Evolutionary conservation across 92 coral and sea anemone species (phyloP), one percentile per base, ranked within the genome.

Genomic region (Actinostola sp.): DNA sequence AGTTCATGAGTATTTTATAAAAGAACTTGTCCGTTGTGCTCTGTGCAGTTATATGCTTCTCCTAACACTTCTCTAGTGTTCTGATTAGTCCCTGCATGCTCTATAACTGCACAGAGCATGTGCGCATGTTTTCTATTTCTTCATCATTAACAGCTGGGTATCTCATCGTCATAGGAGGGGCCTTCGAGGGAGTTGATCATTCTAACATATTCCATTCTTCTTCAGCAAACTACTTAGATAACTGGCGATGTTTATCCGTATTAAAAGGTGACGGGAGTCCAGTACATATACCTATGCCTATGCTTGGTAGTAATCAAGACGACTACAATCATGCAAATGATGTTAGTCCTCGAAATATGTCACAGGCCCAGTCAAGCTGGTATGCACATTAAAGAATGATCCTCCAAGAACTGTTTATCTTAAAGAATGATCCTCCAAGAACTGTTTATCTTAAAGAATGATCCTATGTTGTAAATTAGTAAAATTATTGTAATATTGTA

Each of bases 181-280:
- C n/a, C n/a, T n/a, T n/a, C n/a, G n/a, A n/a, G n/a, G n/a, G n/a
- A n/a, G n/a, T n/a, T n/a, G n/a, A n/a, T n/a, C n/a, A n/a, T n/a
- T n/a, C n/a, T n/a, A n/a, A n/a, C n/a, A n/a, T n/a, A n/a, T 41
- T 39, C 71, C 23, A 14, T 27, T 36, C 70, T 59, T 53, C 71
- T 51, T 21, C 78, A 94, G 98, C 98, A 38, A 94, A 94, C 70
- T 94, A 94, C 49, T 71, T 94, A 52, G 92, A 88, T 71, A 91
- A 91, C 94, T 94, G 98, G 98, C 88, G 92, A 35, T 88, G 94
- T 58, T 86, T 94, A 63, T 83, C 98, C 50, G 97, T 94, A 20
- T 73, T 94, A 38, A 90, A 83, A 27, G 98, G 98, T 43, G 97
- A 94, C 69, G 98, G 98, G 8, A 82, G 63, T 16, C 83, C 90